Percentiles rank a stretch among this genome's conserved stretches.
These are phyloP conservation scores for Ctenopoma kingsleyae DNA, from an alignment of 2,797 vertebrate genomes.

Conservation along the genomic window DNA sequence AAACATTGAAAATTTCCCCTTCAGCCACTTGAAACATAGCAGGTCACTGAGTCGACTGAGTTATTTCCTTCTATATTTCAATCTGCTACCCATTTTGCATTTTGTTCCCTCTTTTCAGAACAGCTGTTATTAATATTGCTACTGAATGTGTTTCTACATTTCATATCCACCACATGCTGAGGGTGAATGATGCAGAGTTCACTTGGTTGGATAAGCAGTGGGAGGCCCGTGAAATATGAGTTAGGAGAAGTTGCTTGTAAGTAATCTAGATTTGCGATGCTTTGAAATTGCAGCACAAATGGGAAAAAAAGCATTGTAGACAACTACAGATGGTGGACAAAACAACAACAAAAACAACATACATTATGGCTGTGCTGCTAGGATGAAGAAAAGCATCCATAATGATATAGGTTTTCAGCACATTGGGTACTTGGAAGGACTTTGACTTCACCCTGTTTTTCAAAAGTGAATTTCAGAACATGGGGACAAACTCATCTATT, in stretches of 20 bases:
- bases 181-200: constrained; percentile 63
- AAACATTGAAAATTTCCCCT: constrained; percentile 29
- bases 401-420: neutral
- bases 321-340: constrained; percentile 43
- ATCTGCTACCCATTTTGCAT: constrained; percentile 29
- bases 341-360: constrained; percentile 20
- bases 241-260: constrained; percentile 50
- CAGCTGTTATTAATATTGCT: constrained; percentile 63
- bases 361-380: neutral
- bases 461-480: neutral
- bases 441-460: constrained; percentile 3
- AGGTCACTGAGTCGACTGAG: constrained; percentile 35
- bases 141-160: constrained; percentile 48
- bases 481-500: constrained; percentile 6
- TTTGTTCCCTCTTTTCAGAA: constrained; percentile 30
- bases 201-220: constrained; percentile 64
- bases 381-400: constrained; percentile 3
- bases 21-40: constrained; percentile 9
- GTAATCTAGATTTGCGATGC: constrained; percentile 58
- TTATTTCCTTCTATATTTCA: constrained; percentile 24
- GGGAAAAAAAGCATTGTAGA: constrained; percentile 40
- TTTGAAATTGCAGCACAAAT: constrained; percentile 47
- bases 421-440: neutral
- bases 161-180: constrained; percentile 62
- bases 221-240: constrained; percentile 54